Percentiles rank a stretch among this genome's conserved stretches.
phyloP scores from a whole-genome alignment of 2,888 invertebrate species.

The Tenthredo livida region DNA sequence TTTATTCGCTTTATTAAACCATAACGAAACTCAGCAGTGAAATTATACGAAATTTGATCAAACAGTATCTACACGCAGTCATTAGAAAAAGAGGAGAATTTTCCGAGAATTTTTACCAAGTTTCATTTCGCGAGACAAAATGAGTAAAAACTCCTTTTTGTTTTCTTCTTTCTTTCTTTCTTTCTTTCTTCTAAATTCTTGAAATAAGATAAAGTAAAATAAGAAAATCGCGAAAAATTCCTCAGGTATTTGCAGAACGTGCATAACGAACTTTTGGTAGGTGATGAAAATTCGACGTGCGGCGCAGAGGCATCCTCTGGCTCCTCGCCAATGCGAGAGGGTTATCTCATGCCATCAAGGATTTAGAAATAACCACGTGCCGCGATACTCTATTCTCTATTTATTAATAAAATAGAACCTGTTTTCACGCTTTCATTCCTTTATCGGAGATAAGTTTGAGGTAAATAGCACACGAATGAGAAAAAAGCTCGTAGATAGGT shows the following conservation, averaged over 20 bases:
- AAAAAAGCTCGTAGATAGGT: background rate
- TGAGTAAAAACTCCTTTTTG: background rate
- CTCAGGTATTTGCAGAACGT: slow-evolving; percentile 28
- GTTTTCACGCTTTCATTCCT: background rate
- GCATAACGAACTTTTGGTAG: slow-evolving; percentile 4
- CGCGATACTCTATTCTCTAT: background rate
- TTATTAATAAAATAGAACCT: background rate
- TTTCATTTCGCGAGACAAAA: background rate
- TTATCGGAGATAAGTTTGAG: background rate
- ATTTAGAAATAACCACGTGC: slow-evolving; percentile 53
- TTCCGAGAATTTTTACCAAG: too few species aligned
- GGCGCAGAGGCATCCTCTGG: slow-evolving; percentile 36
- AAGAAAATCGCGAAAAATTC: background rate
- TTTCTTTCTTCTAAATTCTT: background rate
- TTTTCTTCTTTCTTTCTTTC: background rate
- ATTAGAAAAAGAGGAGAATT: too few species aligned
- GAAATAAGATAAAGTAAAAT: background rate
- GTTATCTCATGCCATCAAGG: slow-evolving; percentile 51
- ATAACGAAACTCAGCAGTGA: background rate
- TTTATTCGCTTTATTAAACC: background rate
- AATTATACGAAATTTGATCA: too few species aligned
- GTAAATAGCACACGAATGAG: background rate
- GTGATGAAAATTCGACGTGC: slow-evolving; percentile 5
- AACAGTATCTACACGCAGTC: too few species aligned
- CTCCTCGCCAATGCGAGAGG: slow-evolving; percentile 9